Percentiles rank a stretch among this genome's conserved stretches.
phyloP scores from a whole-genome alignment of 2,113 vertebrate species.

The Sorex araneus region DNA sequence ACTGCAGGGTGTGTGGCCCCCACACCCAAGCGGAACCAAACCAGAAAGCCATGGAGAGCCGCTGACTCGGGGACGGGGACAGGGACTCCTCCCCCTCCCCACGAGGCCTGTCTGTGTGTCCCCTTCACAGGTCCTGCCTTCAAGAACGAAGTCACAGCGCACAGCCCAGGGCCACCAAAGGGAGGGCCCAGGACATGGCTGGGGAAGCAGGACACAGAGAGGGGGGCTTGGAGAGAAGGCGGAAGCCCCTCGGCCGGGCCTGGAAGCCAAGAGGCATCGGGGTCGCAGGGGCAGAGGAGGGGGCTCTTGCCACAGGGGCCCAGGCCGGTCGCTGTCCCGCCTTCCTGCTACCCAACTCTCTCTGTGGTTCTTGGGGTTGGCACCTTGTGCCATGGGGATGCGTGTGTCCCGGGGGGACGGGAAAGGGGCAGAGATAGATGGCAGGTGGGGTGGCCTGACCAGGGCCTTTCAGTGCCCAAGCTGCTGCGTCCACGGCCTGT shows the following conservation, averaged over 20 bases:
- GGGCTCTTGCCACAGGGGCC: neutral
- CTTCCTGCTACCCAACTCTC: neutral
- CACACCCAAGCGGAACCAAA: too few relatives aligned
- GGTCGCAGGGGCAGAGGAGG: neutral
- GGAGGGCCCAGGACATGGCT: constrained; percentile 18
- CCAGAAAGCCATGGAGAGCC: neutral
- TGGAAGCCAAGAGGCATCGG: neutral
- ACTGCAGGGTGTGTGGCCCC: too few relatives aligned
- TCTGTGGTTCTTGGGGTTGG: neutral
- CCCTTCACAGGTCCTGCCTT: neutral
- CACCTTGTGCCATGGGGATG: neutral
- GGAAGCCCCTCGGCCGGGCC: neutral
- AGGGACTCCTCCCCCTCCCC: neutral
- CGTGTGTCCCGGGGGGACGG: neutral
- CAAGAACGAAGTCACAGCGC: neutral
- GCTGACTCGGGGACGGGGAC: neutral
- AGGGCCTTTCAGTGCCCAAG: neutral
- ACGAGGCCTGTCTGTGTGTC: neutral
- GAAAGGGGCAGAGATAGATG: neutral
- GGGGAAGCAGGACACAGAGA: neutral
- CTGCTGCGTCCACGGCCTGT: neutral
- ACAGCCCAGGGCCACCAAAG: neutral
- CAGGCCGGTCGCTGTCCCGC: neutral
- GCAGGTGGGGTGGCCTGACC: neutral
- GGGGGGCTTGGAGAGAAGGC: neutral